Conservation (phyloP, 2,113 vertebrate genomes). For the Acrocephalus arundinaceus region DNA sequence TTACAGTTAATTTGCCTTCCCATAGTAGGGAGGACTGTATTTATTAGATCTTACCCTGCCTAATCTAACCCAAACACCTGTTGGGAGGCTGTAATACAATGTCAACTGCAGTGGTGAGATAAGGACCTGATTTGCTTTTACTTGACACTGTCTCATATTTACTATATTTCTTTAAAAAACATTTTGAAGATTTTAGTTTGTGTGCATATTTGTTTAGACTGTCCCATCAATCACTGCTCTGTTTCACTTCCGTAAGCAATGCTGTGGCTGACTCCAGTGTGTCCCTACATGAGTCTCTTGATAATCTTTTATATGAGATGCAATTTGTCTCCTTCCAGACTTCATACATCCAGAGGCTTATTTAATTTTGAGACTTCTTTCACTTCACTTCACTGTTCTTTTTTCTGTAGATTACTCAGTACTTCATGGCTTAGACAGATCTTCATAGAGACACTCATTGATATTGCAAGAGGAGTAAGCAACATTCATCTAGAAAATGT, state of each 20-base stretch:
- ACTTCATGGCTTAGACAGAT: neutral
- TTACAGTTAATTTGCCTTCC: conserved; percentile 41
- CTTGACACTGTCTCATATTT: conserved; percentile 38
- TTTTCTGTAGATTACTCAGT: neutral
- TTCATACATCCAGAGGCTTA: neutral
- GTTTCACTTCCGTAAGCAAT: neutral
- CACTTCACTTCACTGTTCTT: neutral
- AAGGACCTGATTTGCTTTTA: conserved; percentile 36
- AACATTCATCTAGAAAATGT: neutral
- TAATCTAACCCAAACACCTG: conserved; percentile 33
- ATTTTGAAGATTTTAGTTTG: neutral
- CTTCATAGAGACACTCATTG: neutral
- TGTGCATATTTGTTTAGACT: conserved; percentile 14
- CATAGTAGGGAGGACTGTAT: neutral
- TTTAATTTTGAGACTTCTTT: neutral
- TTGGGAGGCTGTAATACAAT: conserved; percentile 12
- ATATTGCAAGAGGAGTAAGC: neutral
- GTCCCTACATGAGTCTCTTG: neutral
- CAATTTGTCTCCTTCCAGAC: neutral
- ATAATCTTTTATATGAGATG: neutral
- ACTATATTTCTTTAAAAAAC: conserved; percentile 8
- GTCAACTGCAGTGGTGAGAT: neutral
- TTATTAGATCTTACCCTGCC: neutral
- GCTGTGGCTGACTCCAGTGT: neutral
- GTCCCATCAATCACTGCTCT: neutral